Evolutionary conservation across 2,888 invertebrate genomes (phyloP).

Genomic region (Phengaris arion): DNA sequence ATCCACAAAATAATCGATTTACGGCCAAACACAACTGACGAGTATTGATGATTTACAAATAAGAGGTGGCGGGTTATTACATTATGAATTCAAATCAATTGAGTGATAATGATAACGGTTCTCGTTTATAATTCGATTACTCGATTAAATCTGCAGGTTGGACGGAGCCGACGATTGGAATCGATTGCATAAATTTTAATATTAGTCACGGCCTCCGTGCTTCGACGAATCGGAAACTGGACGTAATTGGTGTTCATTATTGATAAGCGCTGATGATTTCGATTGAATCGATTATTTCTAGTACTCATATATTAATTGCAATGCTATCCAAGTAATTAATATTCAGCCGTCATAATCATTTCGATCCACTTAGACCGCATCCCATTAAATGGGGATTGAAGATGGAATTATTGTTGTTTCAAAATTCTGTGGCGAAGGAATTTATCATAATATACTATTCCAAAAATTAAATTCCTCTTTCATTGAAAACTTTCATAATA

Average conservation of each 20-base stretch:
- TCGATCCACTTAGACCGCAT: neutral
- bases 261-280: conserved; percentile 52
- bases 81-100: conserved; percentile 31
- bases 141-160: conserved; percentile 43
- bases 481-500: neutral
- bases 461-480: neutral
- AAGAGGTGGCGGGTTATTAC: conserved; percentile 14
- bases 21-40: neutral
- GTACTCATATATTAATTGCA: neutral
- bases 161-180: conserved; percentile 53
- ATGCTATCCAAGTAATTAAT: neutral
- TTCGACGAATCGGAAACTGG: conserved; percentile 41
- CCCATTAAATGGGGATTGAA: neutral
- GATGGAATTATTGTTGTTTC: neutral
- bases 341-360: neutral
- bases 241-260: conserved; percentile 56
- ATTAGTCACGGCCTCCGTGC: conserved; percentile 43
- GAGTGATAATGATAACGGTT: conserved; percentile 33
- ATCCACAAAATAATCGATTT: neutral
- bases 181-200: conserved; percentile 66
- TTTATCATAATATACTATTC: neutral
- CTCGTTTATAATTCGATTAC: conserved; percentile 37
- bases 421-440: neutral
- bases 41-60: conserved; percentile 13
- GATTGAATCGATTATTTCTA: conserved; percentile 43